Evolutionary conservation across 2,113 vertebrate species (phyloP), one percentile per base, ranked within the genome.

Genomic region (Aramus guarauna): DNA sequence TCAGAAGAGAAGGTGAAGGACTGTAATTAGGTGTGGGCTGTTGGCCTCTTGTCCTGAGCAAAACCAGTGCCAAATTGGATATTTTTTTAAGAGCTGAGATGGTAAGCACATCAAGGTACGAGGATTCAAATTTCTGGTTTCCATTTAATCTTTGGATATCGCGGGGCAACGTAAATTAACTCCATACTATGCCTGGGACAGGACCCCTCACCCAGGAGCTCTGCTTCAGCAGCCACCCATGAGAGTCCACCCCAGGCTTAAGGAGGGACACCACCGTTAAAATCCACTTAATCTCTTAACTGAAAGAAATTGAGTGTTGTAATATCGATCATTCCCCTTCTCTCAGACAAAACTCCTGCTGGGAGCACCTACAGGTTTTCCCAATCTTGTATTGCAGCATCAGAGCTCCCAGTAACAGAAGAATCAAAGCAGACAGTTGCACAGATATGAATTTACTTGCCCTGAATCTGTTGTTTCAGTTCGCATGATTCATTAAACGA

Each of bases 371-470:
- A 60, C 20, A 68, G 2, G 3, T 85, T 91, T 92, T 18, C 56
- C 72, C 43, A 47, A 1, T 52, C 43, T 52, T 56, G 16, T 32
- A 6, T 9, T 64, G 76, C 48, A 68, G 48, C 73, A 72, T 27
- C 73, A 68, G 30, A 67, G 56, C 6, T 5, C 24, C 43, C 8
- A 1, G 5, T 21, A 83, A 68, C 24, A 76, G 43, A 41, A 67
- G 41, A 87, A 52, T 48, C 50, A 73, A 53, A 73, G 19, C 30
- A 81, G 55, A 48, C 4, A 9, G 22, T 74, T 84, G 43, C 66
- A 94, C 36, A 91, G 95, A 92, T 79, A 55, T 68, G 80, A 58
- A 13, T 78, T 95, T 95, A 87, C 59, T 69, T 90, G 48, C 86
- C 66, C 55, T 82, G 63, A 73, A 82, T 85, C 64, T 72, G 48